Evolutionary conservation across 2,113 vertebrate species (phyloP).

Genomic region (Azemiops feae): DNA sequence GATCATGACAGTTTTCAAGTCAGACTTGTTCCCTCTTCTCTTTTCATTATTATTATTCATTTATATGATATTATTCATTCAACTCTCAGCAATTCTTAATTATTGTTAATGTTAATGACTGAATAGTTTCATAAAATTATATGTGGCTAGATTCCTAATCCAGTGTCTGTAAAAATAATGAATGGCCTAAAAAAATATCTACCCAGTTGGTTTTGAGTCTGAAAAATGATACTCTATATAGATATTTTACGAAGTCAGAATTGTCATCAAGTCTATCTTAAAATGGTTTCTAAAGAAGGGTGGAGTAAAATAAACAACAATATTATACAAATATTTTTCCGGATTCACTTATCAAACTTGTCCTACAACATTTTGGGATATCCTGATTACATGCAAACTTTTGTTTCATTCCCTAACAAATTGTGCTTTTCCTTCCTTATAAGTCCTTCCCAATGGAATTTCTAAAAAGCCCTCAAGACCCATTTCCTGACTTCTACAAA

Average conservation of each 20-base stretch:
- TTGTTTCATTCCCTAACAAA: constrained; percentile 21
- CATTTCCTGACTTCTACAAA: constrained; percentile 11
- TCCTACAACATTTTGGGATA: constrained; percentile 13
- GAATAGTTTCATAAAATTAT: not conserved
- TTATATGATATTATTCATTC: not conserved
- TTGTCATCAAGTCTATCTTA: not conserved
- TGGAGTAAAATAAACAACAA: not conserved
- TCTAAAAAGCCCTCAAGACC: constrained; percentile 22
- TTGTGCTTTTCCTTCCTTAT: constrained; percentile 33
- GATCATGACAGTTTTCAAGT: not conserved
- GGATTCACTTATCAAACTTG: constrained; percentile 17
- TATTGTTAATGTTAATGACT: not conserved
- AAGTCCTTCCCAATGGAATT: constrained; percentile 9
- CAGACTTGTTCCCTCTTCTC: not conserved
- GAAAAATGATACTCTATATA: not conserved
- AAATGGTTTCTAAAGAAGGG: not conserved
- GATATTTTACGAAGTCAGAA: not conserved
- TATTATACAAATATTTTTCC: not conserved
- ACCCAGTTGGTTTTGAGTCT: not conserved
- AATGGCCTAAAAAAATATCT: not conserved
- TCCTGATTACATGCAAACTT: not conserved
- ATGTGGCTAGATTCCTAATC: not conserved
- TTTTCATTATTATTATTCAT: not conserved
- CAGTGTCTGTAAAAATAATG: not conserved
- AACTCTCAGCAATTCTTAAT: not conserved